Evolutionary conservation across 2,888 invertebrate genomes (phyloP), one percentile per base, ranked within the genome.

Genomic region (Tetanocera ferruginea): DNA sequence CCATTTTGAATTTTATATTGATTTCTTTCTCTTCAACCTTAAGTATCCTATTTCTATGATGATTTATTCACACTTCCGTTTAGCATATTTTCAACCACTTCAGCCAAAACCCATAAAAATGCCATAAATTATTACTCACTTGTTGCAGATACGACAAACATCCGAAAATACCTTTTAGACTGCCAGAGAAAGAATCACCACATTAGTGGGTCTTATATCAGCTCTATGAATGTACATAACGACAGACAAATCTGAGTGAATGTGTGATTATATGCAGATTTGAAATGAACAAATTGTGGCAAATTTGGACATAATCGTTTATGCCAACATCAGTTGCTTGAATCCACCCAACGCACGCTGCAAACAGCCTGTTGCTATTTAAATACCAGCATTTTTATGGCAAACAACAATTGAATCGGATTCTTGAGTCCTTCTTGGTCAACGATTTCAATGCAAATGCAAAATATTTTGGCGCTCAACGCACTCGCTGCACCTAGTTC

Each of bases 241-340:
- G n/a, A n/a, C n/a, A n/a, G n/a, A n/a, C n/a, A n/a, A n/a, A n/a
- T 25, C 11, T 17, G 60, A 14, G 60, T 28, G 60, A 43, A 43
- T 43, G 43, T 43, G 43, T 43, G 43, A 43, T 43, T 14, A 6
- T 8, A 6, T 60, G 60, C 28, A 28, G 28, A 28, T 17, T 31
- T 9, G 11, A 28, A 14, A 34, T 64, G 34, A 31, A 64, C 64
- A 64, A 64, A 64, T 64, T 25, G 31, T 64, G 34, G 37, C 64
- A 64, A 64, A 64, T 64, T 64, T 64, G 64, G 19, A 64, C 31
- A 64, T 34, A 64, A 64, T 64, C 64, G 64, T 37, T 64, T 64
- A 64, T 64, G 28, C 34, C 37, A 64, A 34, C 9, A n/a, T 3
- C 5, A 34, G 66, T 34, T 9, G 19, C 14, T 31, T 25, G 9